These are phyloP conservation scores for Stomatorhinus ivindoensis DNA, from an alignment of 2,113 vertebrate genomes.

Conservation along the genomic window DNA sequence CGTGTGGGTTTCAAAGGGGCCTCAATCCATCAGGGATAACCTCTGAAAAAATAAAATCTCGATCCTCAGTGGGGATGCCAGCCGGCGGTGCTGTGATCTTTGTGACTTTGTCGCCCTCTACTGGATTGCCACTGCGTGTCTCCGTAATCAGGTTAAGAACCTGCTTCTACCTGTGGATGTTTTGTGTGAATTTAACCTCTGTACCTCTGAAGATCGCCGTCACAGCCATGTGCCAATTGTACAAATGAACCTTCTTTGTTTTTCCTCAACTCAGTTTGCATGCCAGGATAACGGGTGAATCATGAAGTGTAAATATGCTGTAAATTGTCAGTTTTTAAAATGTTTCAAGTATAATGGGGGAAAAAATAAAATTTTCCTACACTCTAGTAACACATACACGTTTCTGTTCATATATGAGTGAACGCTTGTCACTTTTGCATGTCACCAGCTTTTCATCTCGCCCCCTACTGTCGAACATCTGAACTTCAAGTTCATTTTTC, in stretches of 20 bases:
- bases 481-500: not conserved
- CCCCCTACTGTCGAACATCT: not conserved
- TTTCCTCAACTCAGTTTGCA: not conserved
- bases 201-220: not conserved
- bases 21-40: not conserved
- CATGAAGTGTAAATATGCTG: not conserved
- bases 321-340: conserved; percentile 16
- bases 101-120: not conserved
- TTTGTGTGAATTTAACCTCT: not conserved
- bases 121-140: not conserved
- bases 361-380: not conserved
- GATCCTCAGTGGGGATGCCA: not conserved
- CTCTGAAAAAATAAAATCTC: not conserved
- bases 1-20: not conserved
- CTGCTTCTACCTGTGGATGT: not conserved
- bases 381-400: not conserved
- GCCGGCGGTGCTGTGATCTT: not conserved
- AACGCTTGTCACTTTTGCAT: not conserved
- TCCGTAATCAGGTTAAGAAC: not conserved
- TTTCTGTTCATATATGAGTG: not conserved
- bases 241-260: not conserved
- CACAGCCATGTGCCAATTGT: not conserved
- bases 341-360: not conserved
- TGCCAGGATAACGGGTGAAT: not conserved
- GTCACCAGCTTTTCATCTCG: not conserved